Percentiles rank a stretch among this genome's conserved stretches.
Evolutionary conservation across 2,113 vertebrate genomes (phyloP).

Genomic region (Melanotaenia duboulayi): DNA sequence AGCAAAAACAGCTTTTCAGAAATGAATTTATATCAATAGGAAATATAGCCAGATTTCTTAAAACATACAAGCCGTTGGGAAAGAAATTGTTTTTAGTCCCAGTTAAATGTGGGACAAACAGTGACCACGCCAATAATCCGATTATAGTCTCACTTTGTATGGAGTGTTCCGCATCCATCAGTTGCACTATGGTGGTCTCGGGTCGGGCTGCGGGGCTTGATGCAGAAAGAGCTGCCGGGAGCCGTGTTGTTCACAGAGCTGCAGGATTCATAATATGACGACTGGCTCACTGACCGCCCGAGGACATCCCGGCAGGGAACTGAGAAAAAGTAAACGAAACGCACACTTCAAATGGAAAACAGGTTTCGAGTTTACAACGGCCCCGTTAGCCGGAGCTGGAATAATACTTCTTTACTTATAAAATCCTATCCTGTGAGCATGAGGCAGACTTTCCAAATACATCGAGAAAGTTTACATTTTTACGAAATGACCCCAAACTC

Average conservation of each 20-base stretch:
- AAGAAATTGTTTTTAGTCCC: constrained; percentile 3
- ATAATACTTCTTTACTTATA: not conserved
- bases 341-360: not conserved
- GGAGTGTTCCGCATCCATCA: not conserved
- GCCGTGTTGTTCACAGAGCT: constrained; percentile 23
- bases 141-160: not conserved
- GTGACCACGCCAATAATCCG: not conserved
- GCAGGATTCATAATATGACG: constrained; percentile 51
- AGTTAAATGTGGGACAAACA: not conserved
- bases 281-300: constrained; percentile 52
- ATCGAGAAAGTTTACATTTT: not conserved
- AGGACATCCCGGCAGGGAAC: constrained; percentile 70
- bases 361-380: not conserved
- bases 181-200: constrained; percentile 22
- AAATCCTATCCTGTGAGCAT: not conserved
- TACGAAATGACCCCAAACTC: constrained; percentile 30
- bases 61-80: not conserved
- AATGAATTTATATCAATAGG: too few relatives aligned
- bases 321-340: constrained; percentile 25
- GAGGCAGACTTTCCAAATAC: not conserved
- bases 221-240: constrained; percentile 13
- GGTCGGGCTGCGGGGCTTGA: constrained; percentile 30
- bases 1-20: too few relatives aligned
- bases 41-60: too few relatives aligned
- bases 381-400: not conserved